Conservation (phyloP, 2,113 vertebrate genomes). For the Lipophrys pholis region DNA sequence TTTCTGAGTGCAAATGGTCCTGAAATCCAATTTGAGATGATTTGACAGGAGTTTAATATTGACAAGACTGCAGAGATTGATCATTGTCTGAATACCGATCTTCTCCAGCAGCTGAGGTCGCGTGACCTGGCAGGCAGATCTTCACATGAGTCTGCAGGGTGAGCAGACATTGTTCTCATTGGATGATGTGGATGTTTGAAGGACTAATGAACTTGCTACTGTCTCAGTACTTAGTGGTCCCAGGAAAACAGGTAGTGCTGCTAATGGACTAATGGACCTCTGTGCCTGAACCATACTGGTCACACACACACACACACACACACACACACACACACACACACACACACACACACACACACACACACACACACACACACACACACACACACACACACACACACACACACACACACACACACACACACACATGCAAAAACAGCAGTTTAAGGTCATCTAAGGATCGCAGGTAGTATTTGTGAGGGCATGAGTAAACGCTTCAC, state of each 20-base stretch:
- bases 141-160: neutral
- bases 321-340: no score
- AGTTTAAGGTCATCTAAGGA: conserved; percentile 33
- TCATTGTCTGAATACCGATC: conserved; percentile 21
- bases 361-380: neutral
- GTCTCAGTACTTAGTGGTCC: conserved; percentile 20
- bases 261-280: conserved; percentile 47
- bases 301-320: conserved; percentile 6
- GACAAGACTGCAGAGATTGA: conserved; percentile 1
- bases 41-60: conserved; percentile 8
- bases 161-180: conserved; percentile 13
- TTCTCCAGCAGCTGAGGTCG: conserved; percentile 10
- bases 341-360: conserved; percentile 15
- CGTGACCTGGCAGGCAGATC: conserved; percentile 4
- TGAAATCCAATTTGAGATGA: conserved; percentile 1
- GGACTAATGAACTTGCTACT: conserved; percentile 25
- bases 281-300: conserved; percentile 18
- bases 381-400: no score
- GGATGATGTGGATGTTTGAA: conserved; percentile 1
- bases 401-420: no score
- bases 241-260: conserved; percentile 13
- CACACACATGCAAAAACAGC: no score
- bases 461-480: neutral
- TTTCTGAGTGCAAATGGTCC: neutral
- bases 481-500: neutral